Evolutionary conservation across 2,113 vertebrate genomes (phyloP).

Genomic region (Tachycineta bicolor): DNA sequence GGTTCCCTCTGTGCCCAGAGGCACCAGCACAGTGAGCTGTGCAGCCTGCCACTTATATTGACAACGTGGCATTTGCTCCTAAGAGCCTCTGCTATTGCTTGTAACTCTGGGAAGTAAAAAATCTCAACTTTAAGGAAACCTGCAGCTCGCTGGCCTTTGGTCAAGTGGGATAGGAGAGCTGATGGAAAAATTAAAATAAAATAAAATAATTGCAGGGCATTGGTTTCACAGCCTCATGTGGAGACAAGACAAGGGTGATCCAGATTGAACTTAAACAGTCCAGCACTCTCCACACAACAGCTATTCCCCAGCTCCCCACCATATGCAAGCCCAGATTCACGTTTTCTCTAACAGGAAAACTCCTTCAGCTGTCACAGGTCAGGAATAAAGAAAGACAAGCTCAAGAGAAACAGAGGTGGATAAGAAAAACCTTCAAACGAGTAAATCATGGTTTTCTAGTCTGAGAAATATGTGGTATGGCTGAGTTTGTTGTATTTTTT

Average conservation of each 20-base stretch:
- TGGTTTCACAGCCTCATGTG: neutral
- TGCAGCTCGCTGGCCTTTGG: neutral
- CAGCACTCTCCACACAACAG: neutral
- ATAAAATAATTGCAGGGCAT: neutral
- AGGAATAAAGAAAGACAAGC: constrained; percentile 12
- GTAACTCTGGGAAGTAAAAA: neutral
- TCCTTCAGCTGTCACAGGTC: neutral
- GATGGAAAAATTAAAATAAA: neutral
- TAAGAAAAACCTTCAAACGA: neutral
- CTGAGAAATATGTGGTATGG: neutral
- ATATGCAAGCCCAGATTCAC: neutral
- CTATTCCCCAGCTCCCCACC: neutral
- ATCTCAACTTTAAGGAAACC: neutral
- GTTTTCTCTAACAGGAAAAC: neutral
- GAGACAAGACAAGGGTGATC: neutral
- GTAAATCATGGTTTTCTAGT: neutral
- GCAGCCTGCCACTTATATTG: neutral
- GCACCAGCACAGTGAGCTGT: neutral
- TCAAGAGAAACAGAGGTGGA: neutral
- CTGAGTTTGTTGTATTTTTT: neutral
- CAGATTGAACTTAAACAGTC: neutral
- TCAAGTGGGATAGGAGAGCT: neutral
- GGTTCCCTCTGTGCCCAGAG: neutral
- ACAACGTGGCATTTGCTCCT: fast-evolving
- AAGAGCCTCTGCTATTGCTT: neutral